Conservation (phyloP, 2,888 invertebrate genomes). For the Lypha dubia region DNA sequence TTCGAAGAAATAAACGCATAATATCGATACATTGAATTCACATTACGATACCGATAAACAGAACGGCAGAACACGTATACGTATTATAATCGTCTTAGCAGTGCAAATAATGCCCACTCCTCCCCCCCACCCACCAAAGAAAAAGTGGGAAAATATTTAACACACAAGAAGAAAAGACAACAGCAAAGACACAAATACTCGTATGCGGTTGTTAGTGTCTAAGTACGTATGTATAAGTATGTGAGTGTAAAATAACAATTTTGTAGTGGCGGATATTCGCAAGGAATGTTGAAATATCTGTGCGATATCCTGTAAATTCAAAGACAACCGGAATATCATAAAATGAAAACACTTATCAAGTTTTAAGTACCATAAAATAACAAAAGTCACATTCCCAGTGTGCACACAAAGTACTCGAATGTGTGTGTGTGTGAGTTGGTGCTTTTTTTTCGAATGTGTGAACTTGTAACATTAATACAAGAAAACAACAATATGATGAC, state of each 20-base stretch:
- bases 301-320: conserved; percentile 68
- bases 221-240: no score
- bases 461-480: conserved; percentile 37
- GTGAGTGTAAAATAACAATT: not conserved
- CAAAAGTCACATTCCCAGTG: conserved; percentile 67
- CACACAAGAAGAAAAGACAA: conserved; percentile 24
- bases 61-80: not conserved
- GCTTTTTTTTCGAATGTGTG: conserved; percentile 13
- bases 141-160: conserved; percentile 39
- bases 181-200: not conserved
- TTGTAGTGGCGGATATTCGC: conserved; percentile 64
- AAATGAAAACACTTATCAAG: conserved; percentile 67
- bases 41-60: conserved; percentile 11
- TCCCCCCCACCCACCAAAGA: no score
- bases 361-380: conserved; percentile 62
- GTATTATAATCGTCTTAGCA: not conserved
- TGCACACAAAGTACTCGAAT: not conserved
- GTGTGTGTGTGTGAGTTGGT: not conserved
- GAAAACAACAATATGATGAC: conserved; percentile 44
- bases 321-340: conserved; percentile 68
- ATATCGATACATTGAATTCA: conserved; percentile 11
- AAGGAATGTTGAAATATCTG: conserved; percentile 62
- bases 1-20: conserved; percentile 20
- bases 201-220: no score
- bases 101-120: conserved; percentile 31